phyloP scores from a whole-genome alignment of 2,888 invertebrate genomes.

The Balanococcus diminutus region DNA sequence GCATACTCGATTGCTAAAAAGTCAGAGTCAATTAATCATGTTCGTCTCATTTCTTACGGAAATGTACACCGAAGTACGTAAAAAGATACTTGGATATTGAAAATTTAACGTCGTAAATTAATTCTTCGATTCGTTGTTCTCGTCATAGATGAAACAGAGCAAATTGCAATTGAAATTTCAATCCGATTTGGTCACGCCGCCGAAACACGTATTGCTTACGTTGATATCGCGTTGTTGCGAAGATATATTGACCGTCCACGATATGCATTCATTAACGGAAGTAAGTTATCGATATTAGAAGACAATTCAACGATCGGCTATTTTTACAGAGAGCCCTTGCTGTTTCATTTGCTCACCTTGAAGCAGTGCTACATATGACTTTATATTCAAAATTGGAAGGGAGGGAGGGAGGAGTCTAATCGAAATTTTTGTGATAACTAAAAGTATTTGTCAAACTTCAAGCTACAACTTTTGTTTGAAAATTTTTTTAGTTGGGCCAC shows the following conservation, averaged over 20 bases:
- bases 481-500: too few relatives aligned
- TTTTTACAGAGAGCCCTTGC: too few relatives aligned
- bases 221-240: slow-evolving; percentile 88
- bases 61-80: slow-evolving; percentile 38
- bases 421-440: too few relatives aligned
- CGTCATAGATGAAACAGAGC: slow-evolving; percentile 71
- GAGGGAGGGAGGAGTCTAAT: too few relatives aligned
- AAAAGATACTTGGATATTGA: not conserved
- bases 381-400: too few relatives aligned
- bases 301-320: not conserved
- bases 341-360: too few relatives aligned
- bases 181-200: slow-evolving; percentile 62
- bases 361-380: too few relatives aligned
- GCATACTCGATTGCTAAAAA: not conserved
- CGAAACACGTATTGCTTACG: slow-evolving; percentile 74
- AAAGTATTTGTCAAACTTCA: too few relatives aligned
- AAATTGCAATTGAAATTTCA: slow-evolving; percentile 65
- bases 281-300: slow-evolving; percentile 62
- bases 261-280: slow-evolving; percentile 78
- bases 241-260: slow-evolving; percentile 80
- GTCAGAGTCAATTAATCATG: not conserved
- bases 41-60: slow-evolving; percentile 42
- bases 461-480: too few relatives aligned
- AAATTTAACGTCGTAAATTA: not conserved
- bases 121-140: not conserved